A percentile compares a stretch with the other conserved stretches of the same genome.
Evolutionary conservation across 2,797 vertebrate species (phyloP).

Genomic region (Oreochromis grahami): DNA sequence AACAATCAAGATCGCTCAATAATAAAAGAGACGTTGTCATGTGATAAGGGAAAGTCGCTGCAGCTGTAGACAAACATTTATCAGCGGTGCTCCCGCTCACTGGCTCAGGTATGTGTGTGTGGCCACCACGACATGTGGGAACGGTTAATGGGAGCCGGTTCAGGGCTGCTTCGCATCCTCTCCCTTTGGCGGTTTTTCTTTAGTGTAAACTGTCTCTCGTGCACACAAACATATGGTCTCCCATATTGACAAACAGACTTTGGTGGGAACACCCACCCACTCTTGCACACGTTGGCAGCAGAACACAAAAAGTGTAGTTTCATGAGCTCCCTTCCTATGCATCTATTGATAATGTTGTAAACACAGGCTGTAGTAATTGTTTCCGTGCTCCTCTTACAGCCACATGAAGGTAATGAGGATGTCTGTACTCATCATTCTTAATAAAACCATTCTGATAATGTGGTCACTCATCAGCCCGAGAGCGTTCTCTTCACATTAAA

Average conservation of each 20-base stretch:
- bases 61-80: constrained; percentile 27
- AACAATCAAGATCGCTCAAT: background rate
- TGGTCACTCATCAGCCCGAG: constrained; percentile 27
- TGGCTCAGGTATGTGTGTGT: constrained; percentile 44
- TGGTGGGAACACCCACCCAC: constrained; percentile 26
- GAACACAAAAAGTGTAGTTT: constrained; percentile 54
- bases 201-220: constrained; percentile 40
- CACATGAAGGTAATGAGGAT: constrained; percentile 27
- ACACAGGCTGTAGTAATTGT: constrained; percentile 27
- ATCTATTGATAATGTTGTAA: constrained; percentile 32
- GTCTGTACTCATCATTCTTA: constrained; percentile 37
- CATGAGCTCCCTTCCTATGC: constrained; percentile 6
- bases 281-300: constrained; percentile 36
- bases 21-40: background rate
- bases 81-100: constrained; percentile 6
- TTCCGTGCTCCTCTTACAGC: constrained; percentile 13
- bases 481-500: constrained; percentile 36
- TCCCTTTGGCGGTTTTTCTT: constrained; percentile 55
- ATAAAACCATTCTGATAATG: constrained; percentile 44
- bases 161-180: constrained; percentile 55
- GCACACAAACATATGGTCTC: constrained; percentile 56
- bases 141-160: constrained; percentile 59
- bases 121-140: constrained; percentile 63
- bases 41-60: background rate
- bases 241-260: constrained; percentile 64